Percentiles rank a stretch among this genome's conserved stretches.
Conservation (phyloP, 2,888 invertebrate species). For the Steinernema scapterisci region DNA sequence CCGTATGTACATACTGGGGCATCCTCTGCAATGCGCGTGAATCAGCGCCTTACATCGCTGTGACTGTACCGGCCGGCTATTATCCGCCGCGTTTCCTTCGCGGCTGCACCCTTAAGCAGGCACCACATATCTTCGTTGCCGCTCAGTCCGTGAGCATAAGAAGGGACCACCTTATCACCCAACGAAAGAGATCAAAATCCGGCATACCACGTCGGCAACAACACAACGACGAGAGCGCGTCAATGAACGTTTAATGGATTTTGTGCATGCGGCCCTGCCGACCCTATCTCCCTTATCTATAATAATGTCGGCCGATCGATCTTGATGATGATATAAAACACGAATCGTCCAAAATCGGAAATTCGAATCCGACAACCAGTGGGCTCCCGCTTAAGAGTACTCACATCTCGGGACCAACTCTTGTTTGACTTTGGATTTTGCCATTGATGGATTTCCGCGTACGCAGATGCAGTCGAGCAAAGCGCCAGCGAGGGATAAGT, state of each 20-base stretch:
- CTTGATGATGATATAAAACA: not conserved
- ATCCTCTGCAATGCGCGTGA: not conserved
- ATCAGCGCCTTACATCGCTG: slow-evolving; percentile 2
- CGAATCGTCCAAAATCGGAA: no score
- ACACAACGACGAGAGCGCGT: not conserved
- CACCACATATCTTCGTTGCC: not conserved
- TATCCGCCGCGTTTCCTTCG: not conserved
- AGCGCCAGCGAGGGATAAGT: slow-evolving; percentile 6
- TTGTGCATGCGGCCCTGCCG: slow-evolving; percentile 28
- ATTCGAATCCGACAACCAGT: no score
- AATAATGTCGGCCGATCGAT: slow-evolving; percentile 10
- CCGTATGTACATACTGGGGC: slow-evolving; percentile 17
- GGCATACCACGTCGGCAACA: slow-evolving; percentile 26
- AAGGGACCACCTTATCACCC: not conserved
- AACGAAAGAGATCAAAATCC: slow-evolving; percentile 23
- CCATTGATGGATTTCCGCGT: slow-evolving; percentile 12
- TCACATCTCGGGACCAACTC: no score
- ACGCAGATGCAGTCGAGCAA: not conserved
- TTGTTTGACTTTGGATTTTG: not conserved
- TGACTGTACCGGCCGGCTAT: slow-evolving; percentile 5
- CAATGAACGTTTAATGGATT: slow-evolving; percentile 28
- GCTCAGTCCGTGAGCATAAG: not conserved
- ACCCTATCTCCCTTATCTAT: slow-evolving; percentile 24
- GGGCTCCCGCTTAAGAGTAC: no score
- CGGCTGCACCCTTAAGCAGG: not conserved